Conservation (phyloP, 2,797 vertebrate genomes). For the Atherinosoma microstoma region DNA sequence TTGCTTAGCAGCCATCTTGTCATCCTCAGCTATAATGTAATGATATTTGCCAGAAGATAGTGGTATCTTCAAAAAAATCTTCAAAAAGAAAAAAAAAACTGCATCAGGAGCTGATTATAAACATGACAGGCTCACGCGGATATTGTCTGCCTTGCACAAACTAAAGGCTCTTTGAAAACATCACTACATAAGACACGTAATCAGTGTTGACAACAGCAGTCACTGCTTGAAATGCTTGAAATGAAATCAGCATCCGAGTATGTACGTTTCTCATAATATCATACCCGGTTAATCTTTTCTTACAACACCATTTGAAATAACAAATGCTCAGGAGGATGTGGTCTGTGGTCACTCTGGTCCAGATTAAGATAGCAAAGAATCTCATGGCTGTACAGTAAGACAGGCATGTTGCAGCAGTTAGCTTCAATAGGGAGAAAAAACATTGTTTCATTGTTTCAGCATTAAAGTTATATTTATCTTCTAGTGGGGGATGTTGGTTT, state of each 20-base stretch:
- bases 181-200: slow-evolving; percentile 15
- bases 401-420: slow-evolving; percentile 71
- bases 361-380: slow-evolving; percentile 63
- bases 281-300: slow-evolving; percentile 42
- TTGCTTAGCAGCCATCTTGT: not conserved
- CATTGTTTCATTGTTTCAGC: slow-evolving; percentile 29
- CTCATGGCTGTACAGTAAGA: slow-evolving; percentile 40
- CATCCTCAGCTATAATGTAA: not conserved
- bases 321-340: slow-evolving; percentile 73
- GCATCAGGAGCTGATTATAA: slow-evolving; percentile 31
- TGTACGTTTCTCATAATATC: slow-evolving; percentile 33
- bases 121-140: slow-evolving; percentile 15
- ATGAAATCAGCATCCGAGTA: slow-evolving; percentile 21
- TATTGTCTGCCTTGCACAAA: slow-evolving; percentile 4
- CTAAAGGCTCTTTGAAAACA: slow-evolving; percentile 17
- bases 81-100: slow-evolving; percentile 10
- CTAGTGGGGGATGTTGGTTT: slow-evolving; percentile 45
- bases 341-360: slow-evolving; percentile 75
- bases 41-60: slow-evolving; percentile 13
- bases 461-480: slow-evolving; percentile 36
- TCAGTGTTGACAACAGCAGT: slow-evolving; percentile 21
- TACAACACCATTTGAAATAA: slow-evolving; percentile 46
- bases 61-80: slow-evolving; percentile 1
- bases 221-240: slow-evolving; percentile 8
- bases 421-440: slow-evolving; percentile 32